Evolutionary conservation across 2,797 vertebrate genomes (phyloP).

Genomic region (Pogoniulus pusillus): DNA sequence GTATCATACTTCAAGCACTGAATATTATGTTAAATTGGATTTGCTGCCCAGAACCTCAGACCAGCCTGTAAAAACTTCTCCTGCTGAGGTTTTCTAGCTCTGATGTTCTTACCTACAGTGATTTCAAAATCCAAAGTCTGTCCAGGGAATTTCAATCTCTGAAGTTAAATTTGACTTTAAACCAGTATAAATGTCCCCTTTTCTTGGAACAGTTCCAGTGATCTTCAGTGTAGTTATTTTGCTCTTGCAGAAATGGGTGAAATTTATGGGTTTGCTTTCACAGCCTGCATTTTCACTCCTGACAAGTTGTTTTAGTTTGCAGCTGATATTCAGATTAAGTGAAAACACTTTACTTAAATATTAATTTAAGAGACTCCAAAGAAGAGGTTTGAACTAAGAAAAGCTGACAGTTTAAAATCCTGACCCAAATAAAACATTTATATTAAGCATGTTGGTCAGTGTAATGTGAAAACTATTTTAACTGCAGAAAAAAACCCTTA

Average conservation of each 20-base stretch:
- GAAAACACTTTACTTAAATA: neutral
- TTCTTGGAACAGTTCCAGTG: neutral
- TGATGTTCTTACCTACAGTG: slow-evolving; percentile 24
- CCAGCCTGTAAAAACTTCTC: neutral
- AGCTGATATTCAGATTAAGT: neutral
- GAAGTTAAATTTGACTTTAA: neutral
- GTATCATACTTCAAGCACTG: neutral
- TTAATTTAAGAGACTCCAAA: neutral
- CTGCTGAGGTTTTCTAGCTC: slow-evolving; percentile 5
- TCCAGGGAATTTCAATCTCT: neutral
- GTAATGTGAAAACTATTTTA: neutral
- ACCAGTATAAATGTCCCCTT: neutral
- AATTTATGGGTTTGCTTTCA: neutral
- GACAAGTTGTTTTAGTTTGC: neutral
- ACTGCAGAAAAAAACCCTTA: neutral
- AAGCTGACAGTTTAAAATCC: neutral
- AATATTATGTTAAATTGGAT: neutral
- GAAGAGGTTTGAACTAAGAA: neutral
- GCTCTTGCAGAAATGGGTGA: neutral
- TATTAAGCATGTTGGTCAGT: neutral
- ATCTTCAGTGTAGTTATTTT: neutral
- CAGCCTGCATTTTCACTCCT: neutral
- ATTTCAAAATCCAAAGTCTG: neutral
- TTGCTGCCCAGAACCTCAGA: neutral
- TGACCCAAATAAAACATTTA: neutral